These are phyloP conservation scores for Hypsopygia costalis DNA, from an alignment of 2,888 invertebrate species.

Conservation along the genomic window DNA sequence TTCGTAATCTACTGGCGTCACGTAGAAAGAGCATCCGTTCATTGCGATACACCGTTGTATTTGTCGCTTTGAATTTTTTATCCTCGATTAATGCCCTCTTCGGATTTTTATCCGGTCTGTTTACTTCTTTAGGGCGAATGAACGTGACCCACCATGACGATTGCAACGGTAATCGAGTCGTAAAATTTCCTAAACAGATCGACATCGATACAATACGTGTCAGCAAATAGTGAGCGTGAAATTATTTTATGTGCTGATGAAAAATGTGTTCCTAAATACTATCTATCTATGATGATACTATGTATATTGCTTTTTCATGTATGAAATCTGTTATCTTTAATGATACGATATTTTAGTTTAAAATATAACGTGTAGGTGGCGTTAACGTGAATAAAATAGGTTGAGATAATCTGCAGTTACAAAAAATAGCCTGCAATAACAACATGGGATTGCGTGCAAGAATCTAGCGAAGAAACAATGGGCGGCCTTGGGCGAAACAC, in stretches of 20 bases:
- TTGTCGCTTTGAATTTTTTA: slow-evolving; percentile 62
- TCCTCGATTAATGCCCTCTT: slow-evolving; percentile 57
- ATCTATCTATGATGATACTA: no score
- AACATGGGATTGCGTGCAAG: slow-evolving; percentile 62
- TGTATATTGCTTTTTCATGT: no score
- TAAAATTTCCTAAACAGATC: no score
- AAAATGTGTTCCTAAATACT: no score
- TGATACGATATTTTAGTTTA: no score
- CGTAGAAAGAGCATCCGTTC: slow-evolving; percentile 11
- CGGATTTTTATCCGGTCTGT: slow-evolving; percentile 53
- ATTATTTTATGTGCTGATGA: no score
- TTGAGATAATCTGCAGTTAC: slow-evolving; percentile 24
- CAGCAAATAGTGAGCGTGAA: no score
- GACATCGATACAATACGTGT: no score
- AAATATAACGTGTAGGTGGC: slow-evolving; percentile 13
- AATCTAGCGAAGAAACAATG: slow-evolving; percentile 69
- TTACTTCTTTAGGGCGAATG: slow-evolving; percentile 38
- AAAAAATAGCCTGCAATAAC: slow-evolving; percentile 37
- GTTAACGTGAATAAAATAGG: slow-evolving; percentile 8
- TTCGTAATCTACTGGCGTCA: slow-evolving; percentile 17
- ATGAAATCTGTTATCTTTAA: no score
- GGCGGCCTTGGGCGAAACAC: slow-evolving; percentile 63
- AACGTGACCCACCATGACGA: slow-evolving; percentile 26
- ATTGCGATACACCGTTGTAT: slow-evolving; percentile 30
- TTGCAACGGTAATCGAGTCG: slow-evolving; percentile 25